phyloP scores from a whole-genome alignment of 2,797 vertebrate genomes.

The Fistularia commersonii region DNA sequence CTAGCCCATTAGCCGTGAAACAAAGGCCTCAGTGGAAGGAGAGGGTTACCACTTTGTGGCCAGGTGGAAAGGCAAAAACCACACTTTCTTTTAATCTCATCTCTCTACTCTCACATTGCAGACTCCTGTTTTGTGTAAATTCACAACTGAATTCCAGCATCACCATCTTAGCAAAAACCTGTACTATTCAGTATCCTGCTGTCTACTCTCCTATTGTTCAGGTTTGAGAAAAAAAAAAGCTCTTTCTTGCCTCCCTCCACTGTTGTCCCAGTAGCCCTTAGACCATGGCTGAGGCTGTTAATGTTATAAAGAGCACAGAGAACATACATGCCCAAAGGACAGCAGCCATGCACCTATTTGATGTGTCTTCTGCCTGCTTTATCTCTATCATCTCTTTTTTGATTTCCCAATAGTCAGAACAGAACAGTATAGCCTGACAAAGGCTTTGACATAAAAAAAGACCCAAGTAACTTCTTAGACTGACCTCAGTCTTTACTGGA shows the following conservation, averaged over 20 bases:
- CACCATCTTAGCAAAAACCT: constrained; percentile 35
- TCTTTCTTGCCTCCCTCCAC: constrained; percentile 21
- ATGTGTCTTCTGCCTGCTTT: constrained; percentile 39
- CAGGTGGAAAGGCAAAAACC: constrained; percentile 59
- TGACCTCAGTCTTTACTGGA: constrained; percentile 30
- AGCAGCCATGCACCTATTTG: constrained; percentile 62
- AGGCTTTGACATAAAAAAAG: constrained; percentile 54
- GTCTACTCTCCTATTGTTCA: constrained; percentile 33
- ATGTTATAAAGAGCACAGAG: constrained; percentile 46
- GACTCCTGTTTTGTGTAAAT: constrained; percentile 54
- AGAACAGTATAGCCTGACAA: constrained; percentile 38
- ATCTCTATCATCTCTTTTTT: constrained; percentile 11
- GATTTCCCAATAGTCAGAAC: constrained; percentile 22
- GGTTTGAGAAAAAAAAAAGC: constrained; percentile 33
- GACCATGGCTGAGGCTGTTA: constrained; percentile 52
- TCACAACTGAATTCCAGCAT: constrained; percentile 49
- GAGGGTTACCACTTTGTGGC: constrained; percentile 46
- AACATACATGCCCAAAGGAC: constrained; percentile 55
- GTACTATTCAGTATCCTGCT: constrained; percentile 32
- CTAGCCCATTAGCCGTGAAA: constrained; percentile 70
- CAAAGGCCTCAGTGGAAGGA: constrained; percentile 58
- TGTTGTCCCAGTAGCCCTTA: constrained; percentile 35
- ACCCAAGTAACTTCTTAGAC: constrained; percentile 43
- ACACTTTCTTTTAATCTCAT: constrained; percentile 54
- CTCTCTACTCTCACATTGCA: constrained; percentile 18